These are phyloP conservation scores for Pygoscelis antarcticus DNA, from an alignment of 2,113 vertebrate genomes.

Conservation along the genomic window DNA sequence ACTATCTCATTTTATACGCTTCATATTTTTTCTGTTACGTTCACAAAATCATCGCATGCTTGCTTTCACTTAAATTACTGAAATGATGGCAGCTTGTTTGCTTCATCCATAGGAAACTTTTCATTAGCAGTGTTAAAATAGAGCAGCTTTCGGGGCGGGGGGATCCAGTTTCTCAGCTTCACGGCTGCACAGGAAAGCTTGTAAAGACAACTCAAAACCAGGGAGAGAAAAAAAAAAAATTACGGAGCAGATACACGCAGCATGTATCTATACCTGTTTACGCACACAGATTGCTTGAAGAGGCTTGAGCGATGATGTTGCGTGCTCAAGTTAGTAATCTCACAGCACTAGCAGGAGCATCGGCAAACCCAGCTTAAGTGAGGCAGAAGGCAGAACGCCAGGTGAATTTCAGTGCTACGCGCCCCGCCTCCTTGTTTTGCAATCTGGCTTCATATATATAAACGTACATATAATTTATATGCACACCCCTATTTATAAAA, in stretches of 20 bases:
- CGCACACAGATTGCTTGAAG: neutral
- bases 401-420: accelerated
- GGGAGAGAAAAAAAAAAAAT: neutral
- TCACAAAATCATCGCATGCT: neutral
- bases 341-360: neutral
- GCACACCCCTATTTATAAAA: accelerated
- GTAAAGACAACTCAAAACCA: neutral
- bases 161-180: neutral
- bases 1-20: neutral
- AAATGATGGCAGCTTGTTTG: neutral
- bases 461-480: accelerated
- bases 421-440: too few species aligned
- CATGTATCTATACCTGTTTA: accelerated
- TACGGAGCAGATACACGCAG: too few species aligned
- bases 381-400: too few species aligned
- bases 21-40: accelerated
- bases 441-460: accelerated
- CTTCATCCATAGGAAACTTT: neutral
- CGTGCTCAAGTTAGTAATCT: accelerated
- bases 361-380: neutral
- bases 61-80: neutral
- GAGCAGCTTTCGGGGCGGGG: neutral
- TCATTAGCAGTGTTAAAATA: neutral
- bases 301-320: too few species aligned
- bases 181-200: neutral